phyloP scores from a whole-genome alignment of 2,113 vertebrate species.

The Limnothrissa miodon region DNA sequence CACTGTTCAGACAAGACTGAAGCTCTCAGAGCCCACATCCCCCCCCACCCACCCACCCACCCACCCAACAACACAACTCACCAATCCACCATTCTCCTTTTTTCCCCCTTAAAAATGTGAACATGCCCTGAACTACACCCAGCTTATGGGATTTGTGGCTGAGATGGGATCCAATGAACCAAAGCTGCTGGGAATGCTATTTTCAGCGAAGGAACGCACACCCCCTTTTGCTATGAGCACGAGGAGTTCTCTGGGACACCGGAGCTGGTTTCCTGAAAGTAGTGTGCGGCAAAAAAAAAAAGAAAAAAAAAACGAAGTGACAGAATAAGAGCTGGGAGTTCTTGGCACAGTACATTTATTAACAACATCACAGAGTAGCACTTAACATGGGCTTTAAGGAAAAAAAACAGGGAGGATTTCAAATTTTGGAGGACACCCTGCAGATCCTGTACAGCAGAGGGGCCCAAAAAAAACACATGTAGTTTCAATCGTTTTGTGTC shows the following conservation, averaged over 20 bases:
- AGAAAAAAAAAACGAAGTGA: constrained; percentile 21
- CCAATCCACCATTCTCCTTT: background rate
- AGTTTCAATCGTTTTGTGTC: no score
- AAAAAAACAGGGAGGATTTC: background rate
- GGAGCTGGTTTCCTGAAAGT: constrained; percentile 22
- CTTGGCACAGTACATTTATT: background rate
- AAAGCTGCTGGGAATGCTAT: constrained; percentile 26
- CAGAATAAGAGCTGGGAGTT: constrained; percentile 38
- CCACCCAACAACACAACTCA: background rate
- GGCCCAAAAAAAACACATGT: background rate
- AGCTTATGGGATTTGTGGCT: background rate
- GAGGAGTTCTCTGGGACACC: constrained; percentile 23
- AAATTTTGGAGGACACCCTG: background rate
- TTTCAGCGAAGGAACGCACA: constrained; percentile 20
- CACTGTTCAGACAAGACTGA: background rate
- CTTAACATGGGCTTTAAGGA: background rate
- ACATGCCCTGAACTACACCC: constrained; percentile 4
- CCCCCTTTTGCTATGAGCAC: background rate
- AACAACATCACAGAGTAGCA: constrained; percentile 8
- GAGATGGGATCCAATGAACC: constrained; percentile 6
- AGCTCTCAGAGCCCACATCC: background rate
- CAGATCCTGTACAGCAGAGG: background rate
- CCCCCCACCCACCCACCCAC: background rate
- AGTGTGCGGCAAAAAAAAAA: constrained; percentile 20
- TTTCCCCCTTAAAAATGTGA: background rate